These are phyloP conservation scores for Sesia apiformis DNA, from an alignment of 2,888 invertebrate genomes.

Conservation along the genomic window DNA sequence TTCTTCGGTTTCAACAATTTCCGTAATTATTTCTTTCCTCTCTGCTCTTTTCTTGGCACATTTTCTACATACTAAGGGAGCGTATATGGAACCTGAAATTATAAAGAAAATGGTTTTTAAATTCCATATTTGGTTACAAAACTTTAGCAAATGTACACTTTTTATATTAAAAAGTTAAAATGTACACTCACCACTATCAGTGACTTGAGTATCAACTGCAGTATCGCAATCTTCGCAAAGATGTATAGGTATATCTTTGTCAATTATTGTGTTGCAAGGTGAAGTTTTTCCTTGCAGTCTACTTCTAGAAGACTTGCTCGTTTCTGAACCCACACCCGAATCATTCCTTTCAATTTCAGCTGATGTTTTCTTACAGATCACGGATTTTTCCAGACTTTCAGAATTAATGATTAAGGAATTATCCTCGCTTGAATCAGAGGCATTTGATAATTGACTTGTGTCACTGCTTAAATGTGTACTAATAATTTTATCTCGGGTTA, in stretches of 20 bases:
- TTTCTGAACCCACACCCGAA: slow-evolving; percentile 94
- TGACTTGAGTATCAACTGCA: slow-evolving; percentile 82
- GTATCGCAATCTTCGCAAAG: slow-evolving; percentile 92
- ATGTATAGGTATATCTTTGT: slow-evolving; percentile 77
- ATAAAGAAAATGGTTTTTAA: slow-evolving; percentile 1
- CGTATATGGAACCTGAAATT: slow-evolving; percentile 78
- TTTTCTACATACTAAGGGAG: slow-evolving; percentile 88
- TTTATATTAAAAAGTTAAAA: background rate
- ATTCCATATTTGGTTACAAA: too few species aligned
- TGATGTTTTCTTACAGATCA: slow-evolving; percentile 73
- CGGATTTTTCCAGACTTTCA: slow-evolving; percentile 70
- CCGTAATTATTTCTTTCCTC: slow-evolving; percentile 94
- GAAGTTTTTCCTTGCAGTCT: slow-evolving; percentile 77
- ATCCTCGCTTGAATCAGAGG: slow-evolving; percentile 91
- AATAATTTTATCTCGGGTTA: slow-evolving; percentile 51
- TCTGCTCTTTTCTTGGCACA: slow-evolving; percentile 92
- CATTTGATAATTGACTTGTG: slow-evolving; percentile 84
- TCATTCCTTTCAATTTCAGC: slow-evolving; percentile 93
- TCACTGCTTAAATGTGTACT: slow-evolving; percentile 76
- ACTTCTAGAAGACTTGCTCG: slow-evolving; percentile 89
- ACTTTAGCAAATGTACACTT: slow-evolving; percentile 1
- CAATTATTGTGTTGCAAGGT: slow-evolving; percentile 58
- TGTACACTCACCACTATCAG: slow-evolving; percentile 74
- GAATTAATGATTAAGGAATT: slow-evolving; percentile 80
- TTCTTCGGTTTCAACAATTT: slow-evolving; percentile 96